Evolutionary conservation across 1,140 invertebrate genomes (phyloP), one percentile per base, ranked within the genome.

Genomic region (Magallana gigas): DNA sequence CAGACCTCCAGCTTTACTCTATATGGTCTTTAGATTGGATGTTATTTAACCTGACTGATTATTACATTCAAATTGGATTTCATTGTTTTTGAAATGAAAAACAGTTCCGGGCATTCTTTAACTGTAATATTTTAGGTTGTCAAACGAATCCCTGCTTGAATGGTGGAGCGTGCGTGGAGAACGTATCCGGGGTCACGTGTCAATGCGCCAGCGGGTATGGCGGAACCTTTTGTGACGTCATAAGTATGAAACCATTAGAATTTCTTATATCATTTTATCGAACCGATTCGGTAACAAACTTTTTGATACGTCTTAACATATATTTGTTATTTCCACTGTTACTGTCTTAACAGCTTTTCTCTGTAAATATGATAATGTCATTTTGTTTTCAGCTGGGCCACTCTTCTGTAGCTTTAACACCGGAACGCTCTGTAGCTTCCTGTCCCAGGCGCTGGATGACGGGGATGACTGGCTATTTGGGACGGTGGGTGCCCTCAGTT

Each of bases 191-290:
- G 8, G 56, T 83, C 48, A 83, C 81, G 14, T 83, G 81, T 57
- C 57, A 57, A 57, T 83, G 81, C 16, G 36, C 14, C 16, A 58
- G 16, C n/a, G 81, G 81, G 14, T 83, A 57, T 29, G 81, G 81
- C 6, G 81, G 81, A 16, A 83, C 14, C 14, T n/a, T 56, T 8
- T 83, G 81, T 83, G 81, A 83, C 12, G 81, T 57, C 48, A 83
- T 83, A 57, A 48, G 81, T 83, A 83, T 48, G 36, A 48, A 48
- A 48, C 36, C 2, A 48, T 4, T 48, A 48, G 2, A 48, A 48
- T 48, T 48, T 48, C 3, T 48, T 48, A 4, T 48, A 48, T 48
- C 36, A 48, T 48, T 48, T 48, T 48, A 48, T 48, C 5, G 2
- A 48, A 48, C 5, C 36, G 36, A 14, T 9, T 83, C 4, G 9